Evolutionary conservation across 2,113 vertebrate genomes (phyloP), one percentile per base, ranked within the genome.

Genomic region (Bungarus multicinctus): DNA sequence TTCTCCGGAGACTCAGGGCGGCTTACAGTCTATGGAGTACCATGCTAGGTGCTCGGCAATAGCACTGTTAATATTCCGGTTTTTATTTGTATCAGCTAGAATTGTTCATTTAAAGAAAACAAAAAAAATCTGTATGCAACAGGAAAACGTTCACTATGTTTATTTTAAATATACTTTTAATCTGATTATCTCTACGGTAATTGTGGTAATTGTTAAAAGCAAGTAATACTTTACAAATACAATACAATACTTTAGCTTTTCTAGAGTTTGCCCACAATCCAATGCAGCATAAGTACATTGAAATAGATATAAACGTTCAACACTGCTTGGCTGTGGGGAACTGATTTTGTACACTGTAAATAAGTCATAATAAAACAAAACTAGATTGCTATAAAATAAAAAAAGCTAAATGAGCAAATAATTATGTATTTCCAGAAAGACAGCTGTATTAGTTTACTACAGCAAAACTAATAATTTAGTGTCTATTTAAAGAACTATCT

Each of bases 81-180:
- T 94, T 95, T 87, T 11, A 90, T 87, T 95, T 91, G 87, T 22
- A 85, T 64, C 12, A 55, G 85, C 85, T 69, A 53, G 14, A 47
- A 89, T 69, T 45, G 3, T n/a, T 93, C 11, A n/a, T 30, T 85
- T 0, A 14, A 87, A 86, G n/a, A 94, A 52, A 91, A 94, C 96
- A 93, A 93, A 90, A 91, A 27, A 30, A 47, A n/a, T 89, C 0
- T 57, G 3, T 88, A 14, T 39, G 25, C 16, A 86, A 53, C 92
- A 85, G 27, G 93, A 1, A 53, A 39, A 14, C 12, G 55, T 93
- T 95, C n/a, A 94, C 10, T 88, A 94, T 57, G 25, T 47, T 81
- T 6, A 52, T 89, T 85, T 6, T 3, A 39, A 92, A 91, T 45
- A 64, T 55, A 0, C 64, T 91, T 45, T 89, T 87, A 91, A 88